Evolutionary conservation across 2,888 invertebrate species (phyloP).

Genomic region (Campoletis raptor): DNA sequence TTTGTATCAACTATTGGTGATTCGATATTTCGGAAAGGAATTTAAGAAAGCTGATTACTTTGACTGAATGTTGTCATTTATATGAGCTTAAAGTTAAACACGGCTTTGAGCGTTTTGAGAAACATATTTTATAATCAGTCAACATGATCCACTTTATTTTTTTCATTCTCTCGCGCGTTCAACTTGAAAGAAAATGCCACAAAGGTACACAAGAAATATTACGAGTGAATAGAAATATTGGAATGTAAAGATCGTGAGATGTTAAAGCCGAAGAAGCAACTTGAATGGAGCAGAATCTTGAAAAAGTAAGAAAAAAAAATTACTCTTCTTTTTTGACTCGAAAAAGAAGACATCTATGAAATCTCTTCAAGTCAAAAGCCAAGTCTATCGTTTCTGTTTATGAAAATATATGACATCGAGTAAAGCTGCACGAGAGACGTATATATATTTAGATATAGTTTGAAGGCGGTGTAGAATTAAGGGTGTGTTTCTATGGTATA

Average conservation of each 20-base stretch:
- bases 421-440: conserved; percentile 4
- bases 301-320: neutral
- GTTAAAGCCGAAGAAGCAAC: neutral
- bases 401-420: conserved; percentile 35
- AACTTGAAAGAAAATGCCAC: neutral
- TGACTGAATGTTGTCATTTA: neutral
- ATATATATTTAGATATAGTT: neutral
- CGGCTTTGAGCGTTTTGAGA: neutral
- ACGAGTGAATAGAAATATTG: conserved; percentile 4
- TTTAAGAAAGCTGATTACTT: neutral
- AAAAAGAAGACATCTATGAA: neutral
- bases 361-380: conserved; percentile 1
- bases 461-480: conserved; percentile 17
- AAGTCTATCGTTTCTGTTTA: conserved; percentile 16
- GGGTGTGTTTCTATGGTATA: conserved; percentile 32
- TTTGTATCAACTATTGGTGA: neutral
- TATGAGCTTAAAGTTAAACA: neutral
- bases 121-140: neutral
- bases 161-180: neutral
- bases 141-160: neutral
- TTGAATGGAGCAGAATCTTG: conserved; percentile 2
- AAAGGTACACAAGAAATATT: neutral
- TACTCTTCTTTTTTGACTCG: neutral
- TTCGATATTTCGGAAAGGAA: neutral
- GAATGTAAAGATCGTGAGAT: neutral